These are phyloP conservation scores for Tanytarsus gracilentus DNA, from an alignment of 2,888 invertebrate genomes.

Conservation along the genomic window DNA sequence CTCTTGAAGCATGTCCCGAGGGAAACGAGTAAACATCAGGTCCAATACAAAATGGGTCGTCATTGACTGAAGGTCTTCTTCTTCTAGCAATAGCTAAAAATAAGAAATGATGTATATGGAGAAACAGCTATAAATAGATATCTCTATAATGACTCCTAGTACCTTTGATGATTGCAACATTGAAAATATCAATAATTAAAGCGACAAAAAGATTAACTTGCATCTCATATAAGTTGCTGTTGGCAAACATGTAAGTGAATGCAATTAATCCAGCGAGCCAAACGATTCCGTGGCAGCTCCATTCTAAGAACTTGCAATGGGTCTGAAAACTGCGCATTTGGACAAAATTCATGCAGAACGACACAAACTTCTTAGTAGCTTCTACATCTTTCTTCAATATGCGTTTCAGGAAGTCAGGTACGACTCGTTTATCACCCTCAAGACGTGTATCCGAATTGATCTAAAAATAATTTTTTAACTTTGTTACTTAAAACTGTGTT, in stretches of 20 bases:
- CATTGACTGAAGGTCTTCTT: slow-evolving; percentile 60
- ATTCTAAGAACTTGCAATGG: slow-evolving; percentile 39
- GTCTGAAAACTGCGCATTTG: slow-evolving; percentile 37
- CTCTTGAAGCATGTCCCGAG: slow-evolving; percentile 86
- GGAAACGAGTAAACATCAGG: slow-evolving; percentile 56
- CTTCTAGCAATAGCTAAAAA: slow-evolving; percentile 49
- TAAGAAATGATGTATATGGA: neutral
- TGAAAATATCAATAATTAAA: slow-evolving; percentile 18
- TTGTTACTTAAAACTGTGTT: too few species aligned
- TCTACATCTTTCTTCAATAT: slow-evolving; percentile 37
- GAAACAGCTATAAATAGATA: neutral
- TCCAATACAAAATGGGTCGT: slow-evolving; percentile 58
- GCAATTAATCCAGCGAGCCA: slow-evolving; percentile 73
- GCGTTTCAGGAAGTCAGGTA: slow-evolving; percentile 30
- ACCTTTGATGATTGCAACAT: slow-evolving; percentile 29
- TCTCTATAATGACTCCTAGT: neutral
- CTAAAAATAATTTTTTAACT: neutral
- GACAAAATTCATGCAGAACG: slow-evolving; percentile 35
- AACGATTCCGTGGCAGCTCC: slow-evolving; percentile 45
- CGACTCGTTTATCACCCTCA: slow-evolving; percentile 11
- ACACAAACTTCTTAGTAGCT: slow-evolving; percentile 37
- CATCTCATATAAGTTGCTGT: slow-evolving; percentile 60
- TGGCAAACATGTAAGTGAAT: slow-evolving; percentile 67
- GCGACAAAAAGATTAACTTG: slow-evolving; percentile 76
- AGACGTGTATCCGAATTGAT: slow-evolving; percentile 19